Evolutionary conservation across 2,888 invertebrate species (phyloP).

Genomic region (Caenorhabditis sp.): DNA sequence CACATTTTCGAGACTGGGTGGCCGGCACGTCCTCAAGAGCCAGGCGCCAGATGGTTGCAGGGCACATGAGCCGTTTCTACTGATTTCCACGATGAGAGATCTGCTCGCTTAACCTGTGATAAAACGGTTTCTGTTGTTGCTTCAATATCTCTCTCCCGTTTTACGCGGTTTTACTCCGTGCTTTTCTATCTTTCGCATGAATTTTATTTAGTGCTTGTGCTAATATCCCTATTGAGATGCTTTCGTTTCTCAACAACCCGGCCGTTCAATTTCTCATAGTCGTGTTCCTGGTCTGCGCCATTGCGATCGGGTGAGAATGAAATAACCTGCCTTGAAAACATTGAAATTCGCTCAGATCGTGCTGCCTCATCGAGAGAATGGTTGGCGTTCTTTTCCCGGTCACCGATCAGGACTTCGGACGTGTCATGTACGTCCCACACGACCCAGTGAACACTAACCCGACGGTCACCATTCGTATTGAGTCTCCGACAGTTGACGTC

Average conservation of each 20-base stretch:
- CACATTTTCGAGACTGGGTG: too few relatives aligned
- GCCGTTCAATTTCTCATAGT: conserved; percentile 14
- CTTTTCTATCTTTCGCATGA: background rate
- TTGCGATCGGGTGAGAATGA: conserved; percentile 2
- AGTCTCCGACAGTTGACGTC: background rate
- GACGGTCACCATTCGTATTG: background rate
- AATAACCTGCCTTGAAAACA: background rate
- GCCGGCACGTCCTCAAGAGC: too few relatives aligned
- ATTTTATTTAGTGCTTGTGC: background rate
- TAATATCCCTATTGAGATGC: background rate
- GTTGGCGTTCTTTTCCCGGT: conserved; percentile 2
- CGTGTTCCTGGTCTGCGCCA: conserved; percentile 5
- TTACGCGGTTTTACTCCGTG: too few relatives aligned
- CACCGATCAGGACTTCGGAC: conserved; percentile 1
- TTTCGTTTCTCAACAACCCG: background rate
- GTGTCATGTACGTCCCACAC: conserved; percentile 8
- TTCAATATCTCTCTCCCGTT: background rate
- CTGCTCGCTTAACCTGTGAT: background rate
- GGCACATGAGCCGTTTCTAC: too few relatives aligned
- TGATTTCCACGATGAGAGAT: too few relatives aligned
- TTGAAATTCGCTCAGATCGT: background rate
- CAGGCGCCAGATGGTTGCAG: too few relatives aligned
- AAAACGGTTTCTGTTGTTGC: background rate
- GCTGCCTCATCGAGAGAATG: conserved; percentile 4
- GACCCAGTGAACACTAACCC: background rate